phyloP scores from a whole-genome alignment of 2,113 vertebrate species.

The Athene noctua region DNA sequence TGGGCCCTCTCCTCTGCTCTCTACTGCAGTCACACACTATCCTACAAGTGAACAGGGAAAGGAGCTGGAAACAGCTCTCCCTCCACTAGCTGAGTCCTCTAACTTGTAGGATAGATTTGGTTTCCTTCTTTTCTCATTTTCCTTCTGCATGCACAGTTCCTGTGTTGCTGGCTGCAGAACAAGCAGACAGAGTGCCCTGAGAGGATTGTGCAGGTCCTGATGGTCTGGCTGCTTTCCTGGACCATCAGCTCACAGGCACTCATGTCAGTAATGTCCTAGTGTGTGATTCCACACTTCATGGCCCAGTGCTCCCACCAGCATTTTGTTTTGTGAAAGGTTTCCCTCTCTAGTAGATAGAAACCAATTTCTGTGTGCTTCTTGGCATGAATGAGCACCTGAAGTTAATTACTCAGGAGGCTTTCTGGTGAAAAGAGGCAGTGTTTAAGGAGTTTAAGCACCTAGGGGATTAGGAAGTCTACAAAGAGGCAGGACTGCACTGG shows the following conservation, averaged over 20 bases:
- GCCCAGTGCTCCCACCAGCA: background rate
- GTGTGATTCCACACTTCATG: background rate
- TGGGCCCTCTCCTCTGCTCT: rapidly evolving
- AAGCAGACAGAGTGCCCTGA: background rate
- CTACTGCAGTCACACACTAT: rapidly evolving
- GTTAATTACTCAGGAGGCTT: background rate
- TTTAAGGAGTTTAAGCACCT: background rate
- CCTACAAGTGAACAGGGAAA: background rate
- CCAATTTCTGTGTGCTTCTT: background rate
- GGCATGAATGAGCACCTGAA: background rate
- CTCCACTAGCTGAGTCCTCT: background rate
- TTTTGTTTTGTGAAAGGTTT: background rate
- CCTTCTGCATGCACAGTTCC: background rate
- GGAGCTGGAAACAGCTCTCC: background rate
- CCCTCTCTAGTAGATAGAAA: background rate
- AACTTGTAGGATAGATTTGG: background rate
- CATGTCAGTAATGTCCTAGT: background rate
- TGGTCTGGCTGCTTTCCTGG: background rate
- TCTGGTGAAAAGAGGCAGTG: background rate
- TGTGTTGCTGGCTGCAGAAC: background rate
- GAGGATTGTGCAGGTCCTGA: background rate
- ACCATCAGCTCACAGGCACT: rapidly evolving
- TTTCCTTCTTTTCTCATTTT: background rate
- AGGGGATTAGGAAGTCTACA: background rate
- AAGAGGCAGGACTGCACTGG: background rate